Evolutionary conservation across 1,140 invertebrate genomes (phyloP).

Genomic region (Drosophila virilis): DNA sequence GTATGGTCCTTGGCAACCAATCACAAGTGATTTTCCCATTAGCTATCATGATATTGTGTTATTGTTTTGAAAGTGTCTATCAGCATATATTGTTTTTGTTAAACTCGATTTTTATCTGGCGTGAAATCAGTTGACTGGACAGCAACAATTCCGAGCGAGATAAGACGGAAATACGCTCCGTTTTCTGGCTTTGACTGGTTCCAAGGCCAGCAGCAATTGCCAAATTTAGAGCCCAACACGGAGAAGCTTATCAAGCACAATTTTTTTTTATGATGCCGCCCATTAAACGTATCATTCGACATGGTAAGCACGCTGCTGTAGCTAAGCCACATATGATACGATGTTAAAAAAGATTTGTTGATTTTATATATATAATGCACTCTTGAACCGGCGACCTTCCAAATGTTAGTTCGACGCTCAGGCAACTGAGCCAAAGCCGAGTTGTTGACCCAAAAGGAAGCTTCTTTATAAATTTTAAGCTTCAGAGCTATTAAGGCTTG

Average conservation of each 20-base stretch:
- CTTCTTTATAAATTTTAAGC: no score
- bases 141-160: slow-evolving; percentile 33
- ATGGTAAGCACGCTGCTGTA: slow-evolving; percentile 1
- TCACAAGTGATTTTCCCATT: slow-evolving; percentile 12
- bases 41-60: slow-evolving; percentile 9
- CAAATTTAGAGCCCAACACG: slow-evolving; percentile 54
- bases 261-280: slow-evolving; percentile 60
- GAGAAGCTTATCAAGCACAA: slow-evolving; percentile 46
- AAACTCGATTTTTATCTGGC: slow-evolving; percentile 37
- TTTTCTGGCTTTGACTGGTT: slow-evolving; percentile 42
- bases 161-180: slow-evolving; percentile 38
- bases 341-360: not conserved
- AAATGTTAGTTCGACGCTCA: no score
- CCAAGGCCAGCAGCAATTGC: slow-evolving; percentile 66
- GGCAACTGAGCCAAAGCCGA: no score
- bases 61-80: slow-evolving; percentile 31
- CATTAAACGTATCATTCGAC: slow-evolving; percentile 14
- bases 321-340: not conserved
- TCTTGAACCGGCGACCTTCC: no score
- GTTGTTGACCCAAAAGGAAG: no score
- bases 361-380: not conserved
- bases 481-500: no score
- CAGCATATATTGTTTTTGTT: slow-evolving; percentile 8
- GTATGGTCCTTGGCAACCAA: slow-evolving; percentile 18
- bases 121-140: slow-evolving; percentile 33